These are phyloP conservation scores for Dromas ardeola DNA, from an alignment of 2,113 vertebrate genomes.

Conservation along the genomic window DNA sequence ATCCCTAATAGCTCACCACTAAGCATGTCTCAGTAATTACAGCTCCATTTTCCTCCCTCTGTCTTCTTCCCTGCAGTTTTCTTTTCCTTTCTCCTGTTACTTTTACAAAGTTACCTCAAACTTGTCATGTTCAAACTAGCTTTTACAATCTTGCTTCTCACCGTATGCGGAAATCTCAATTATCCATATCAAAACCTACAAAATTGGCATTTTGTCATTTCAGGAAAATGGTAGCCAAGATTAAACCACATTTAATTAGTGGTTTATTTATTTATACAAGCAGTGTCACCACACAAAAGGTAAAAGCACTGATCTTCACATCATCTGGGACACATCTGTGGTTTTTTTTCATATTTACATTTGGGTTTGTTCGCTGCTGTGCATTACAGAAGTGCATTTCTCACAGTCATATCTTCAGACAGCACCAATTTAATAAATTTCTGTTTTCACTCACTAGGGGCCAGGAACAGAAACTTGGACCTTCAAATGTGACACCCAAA, in stretches of 20 bases:
- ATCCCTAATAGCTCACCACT: not conserved
- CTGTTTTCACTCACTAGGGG: not conserved
- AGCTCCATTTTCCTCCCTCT: not conserved
- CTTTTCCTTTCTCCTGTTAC: not conserved
- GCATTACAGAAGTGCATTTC: not conserved
- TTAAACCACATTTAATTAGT: not conserved
- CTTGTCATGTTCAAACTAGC: not conserved
- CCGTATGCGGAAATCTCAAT: not conserved
- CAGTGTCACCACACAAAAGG: not conserved
- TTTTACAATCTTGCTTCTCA: not conserved
- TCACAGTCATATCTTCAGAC: not conserved
- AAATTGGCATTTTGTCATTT: not conserved
- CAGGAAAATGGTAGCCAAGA: not conserved
- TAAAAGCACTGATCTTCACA: not conserved
- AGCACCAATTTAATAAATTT: not conserved
- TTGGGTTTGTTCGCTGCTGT: not conserved
- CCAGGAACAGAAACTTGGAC: not conserved
- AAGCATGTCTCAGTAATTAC: not conserved
- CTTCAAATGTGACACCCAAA: not conserved
- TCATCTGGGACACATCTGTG: not conserved
- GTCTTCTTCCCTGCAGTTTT: not conserved
- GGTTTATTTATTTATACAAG: not conserved
- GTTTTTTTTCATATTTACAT: not conserved
- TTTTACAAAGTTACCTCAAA: not conserved
- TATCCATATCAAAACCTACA: not conserved